Evolutionary conservation across 2,113 vertebrate species (phyloP), one percentile per base, ranked within the genome.

Genomic region (Corvus moneduloides): DNA sequence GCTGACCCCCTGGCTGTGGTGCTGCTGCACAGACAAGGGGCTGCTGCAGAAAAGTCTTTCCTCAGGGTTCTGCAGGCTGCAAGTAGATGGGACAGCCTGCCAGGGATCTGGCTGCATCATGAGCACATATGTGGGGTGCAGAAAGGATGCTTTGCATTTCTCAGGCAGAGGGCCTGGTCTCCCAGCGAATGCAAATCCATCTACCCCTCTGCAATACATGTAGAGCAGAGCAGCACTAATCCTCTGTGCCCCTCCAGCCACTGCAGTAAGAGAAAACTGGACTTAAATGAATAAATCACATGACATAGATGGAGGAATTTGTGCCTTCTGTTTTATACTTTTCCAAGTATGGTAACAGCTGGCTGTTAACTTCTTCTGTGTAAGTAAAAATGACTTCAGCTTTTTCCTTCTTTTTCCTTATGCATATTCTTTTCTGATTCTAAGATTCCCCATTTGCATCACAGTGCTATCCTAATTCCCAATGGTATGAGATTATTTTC

Each of bases 151-250:
- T n/a, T 17, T 10, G 37, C n/a, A 30, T 64, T 72, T 56, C 66
- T 46, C 73, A 33, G 16, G 21, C 37, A 37, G 43, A 49, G 33
- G 0, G 0, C 6, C 43, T 30, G 24, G 7, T 30, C 12, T 44
- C 15, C 5, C 27, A 11, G 21, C 0, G 5, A 22, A 69, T 3
- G 7, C 37, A 72, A 71, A 78, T 35, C n/a, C 26, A 14, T 35
- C 30, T 19, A 2, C 9, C 11, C 6, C 32, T 39, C 51, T n/a
- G 39, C 39, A 59, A 13, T 2, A 2, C 0, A 10, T 4, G 33
- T 1, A 8, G 49, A 48, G 46, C 39, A 82, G 35, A 52, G 69
- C 30, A 55, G 27, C 52, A 55, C 26, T 28, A 23, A 55, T 46
- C 12, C 26, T 37, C 41, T 11, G 15, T 10, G 35, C 19, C 13